phyloP scores from a whole-genome alignment of 1,140 invertebrate species.

The Scaptomyza graminum region DNA sequence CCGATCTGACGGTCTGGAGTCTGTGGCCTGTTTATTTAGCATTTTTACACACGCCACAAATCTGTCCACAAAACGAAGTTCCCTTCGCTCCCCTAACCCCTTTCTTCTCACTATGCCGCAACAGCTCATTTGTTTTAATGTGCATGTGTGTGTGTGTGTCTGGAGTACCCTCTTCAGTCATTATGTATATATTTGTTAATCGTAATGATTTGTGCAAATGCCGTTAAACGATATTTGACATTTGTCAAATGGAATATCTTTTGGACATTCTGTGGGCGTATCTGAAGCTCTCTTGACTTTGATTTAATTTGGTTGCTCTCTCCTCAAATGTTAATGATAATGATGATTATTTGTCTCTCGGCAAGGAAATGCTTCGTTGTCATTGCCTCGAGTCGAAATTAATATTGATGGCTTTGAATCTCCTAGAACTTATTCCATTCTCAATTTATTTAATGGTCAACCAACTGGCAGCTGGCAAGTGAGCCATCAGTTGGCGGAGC shows the following conservation, averaged over 20 bases:
- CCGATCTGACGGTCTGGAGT: constrained; percentile 3
- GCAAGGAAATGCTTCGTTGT: constrained; percentile 63
- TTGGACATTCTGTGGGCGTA: constrained; percentile 21
- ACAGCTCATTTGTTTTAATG: constrained; percentile 47
- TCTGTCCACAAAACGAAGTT: constrained; percentile 40
- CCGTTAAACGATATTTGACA: constrained; percentile 75
- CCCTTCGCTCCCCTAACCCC: constrained; percentile 1
- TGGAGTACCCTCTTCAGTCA: constrained; percentile 19
- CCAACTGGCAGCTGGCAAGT: constrained; percentile 55
- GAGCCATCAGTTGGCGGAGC: constrained; percentile 54
- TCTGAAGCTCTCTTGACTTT: constrained; percentile 28
- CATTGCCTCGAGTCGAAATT: constrained; percentile 45
- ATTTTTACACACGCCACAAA: constrained; percentile 58
- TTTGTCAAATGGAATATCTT: constrained; percentile 48
- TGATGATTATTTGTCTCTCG: constrained; percentile 14
- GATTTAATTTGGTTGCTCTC: constrained; percentile 32
- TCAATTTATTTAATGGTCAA: constrained; percentile 45
- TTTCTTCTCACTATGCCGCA: background rate
- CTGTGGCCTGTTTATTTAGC: constrained; percentile 45
- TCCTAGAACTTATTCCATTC: background rate
- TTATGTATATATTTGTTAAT: constrained; percentile 67
- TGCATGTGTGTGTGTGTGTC: background rate
- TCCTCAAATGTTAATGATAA: background rate
- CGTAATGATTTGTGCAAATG: constrained; percentile 80
- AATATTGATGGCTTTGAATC: constrained; percentile 50